Base-by-base conservation (phyloP, 2,113 vertebrate species). In the Myiagra hebetior region DNA sequence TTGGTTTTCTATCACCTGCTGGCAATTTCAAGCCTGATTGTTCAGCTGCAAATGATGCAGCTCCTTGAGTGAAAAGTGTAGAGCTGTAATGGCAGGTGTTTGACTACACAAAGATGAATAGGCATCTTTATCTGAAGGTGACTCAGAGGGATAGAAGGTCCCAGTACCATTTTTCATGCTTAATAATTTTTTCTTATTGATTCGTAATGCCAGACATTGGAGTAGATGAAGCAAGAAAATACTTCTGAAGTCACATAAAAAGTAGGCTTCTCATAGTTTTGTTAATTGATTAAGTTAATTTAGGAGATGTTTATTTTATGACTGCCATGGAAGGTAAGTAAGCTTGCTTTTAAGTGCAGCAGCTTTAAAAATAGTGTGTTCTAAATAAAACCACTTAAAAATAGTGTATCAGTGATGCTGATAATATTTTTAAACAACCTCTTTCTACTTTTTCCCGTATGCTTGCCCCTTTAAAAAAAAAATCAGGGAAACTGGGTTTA, bases 361-460 rank as follows among this genome's bases (percentile, higher is more conserved):
- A 77, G 37, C 63, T 87, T 93, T 89, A 89, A 96, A 93, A 92
- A 94, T 83, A 93, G 69, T 41, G 4, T 1, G 8, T 69, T 89
- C 74, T 62, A 92, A 96, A 91, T 87, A 91, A 91, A 92, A 26
- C 68, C 6, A 10, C 67, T 93, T 91, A 65, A 95, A 96, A 96
- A 91, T 87, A 93, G 59, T 52, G 18, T 67, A 33, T 77, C 53
- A 41, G 39, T 63, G 64, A 63, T 83, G 75, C 41, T 80, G 81
- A 73, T 19, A 79, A 27, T 91, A 60, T 68, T 87, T 96, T 95
- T 75, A 88, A 96, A 56, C 44, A 68, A 46, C 17, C 15, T 85
- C 22, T 83, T 96, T 93, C 76, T 47, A 53, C 37, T 94, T 47
- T 72, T 81, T 4, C 28, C 26, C 0, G 0, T 72, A 47, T 49